Conservation (phyloP, 2,113 vertebrate genomes). For the Mus pahari region DNA sequence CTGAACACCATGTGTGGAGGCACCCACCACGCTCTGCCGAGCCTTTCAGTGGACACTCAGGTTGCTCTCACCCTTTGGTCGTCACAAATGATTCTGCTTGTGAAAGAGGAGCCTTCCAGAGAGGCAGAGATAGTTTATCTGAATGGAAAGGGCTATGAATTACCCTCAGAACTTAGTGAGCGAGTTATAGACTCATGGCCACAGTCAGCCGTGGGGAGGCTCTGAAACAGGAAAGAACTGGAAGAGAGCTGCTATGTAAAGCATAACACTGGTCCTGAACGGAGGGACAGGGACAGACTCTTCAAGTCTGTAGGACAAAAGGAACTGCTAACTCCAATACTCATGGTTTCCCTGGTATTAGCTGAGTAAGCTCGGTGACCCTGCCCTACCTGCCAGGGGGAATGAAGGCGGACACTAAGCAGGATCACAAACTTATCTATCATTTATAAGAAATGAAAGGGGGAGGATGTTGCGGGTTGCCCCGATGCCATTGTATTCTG, state of each 20-base stretch:
- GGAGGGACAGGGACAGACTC: neutral
- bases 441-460: too few species aligned
- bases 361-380: neutral
- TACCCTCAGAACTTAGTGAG: neutral
- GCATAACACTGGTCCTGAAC: neutral
- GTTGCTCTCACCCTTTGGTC: neutral
- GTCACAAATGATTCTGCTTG: neutral
- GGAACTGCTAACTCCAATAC: neutral
- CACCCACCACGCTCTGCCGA: neutral
- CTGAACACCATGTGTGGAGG: neutral
- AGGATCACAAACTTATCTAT: neutral
- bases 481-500: too few species aligned
- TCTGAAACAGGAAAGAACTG: neutral
- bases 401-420: neutral
- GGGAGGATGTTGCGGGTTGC: too few species aligned
- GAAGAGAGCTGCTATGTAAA: neutral
- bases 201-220: neutral
- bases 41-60: neutral
- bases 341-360: too few species aligned
- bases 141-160: neutral
- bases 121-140: neutral
- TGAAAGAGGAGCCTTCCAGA: neutral
- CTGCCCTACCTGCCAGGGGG: neutral
- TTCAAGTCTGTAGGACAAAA: neutral
- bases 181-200: neutral